Conservation (phyloP, 2,113 vertebrate species). For the Poeciliopsis prolifica region DNA sequence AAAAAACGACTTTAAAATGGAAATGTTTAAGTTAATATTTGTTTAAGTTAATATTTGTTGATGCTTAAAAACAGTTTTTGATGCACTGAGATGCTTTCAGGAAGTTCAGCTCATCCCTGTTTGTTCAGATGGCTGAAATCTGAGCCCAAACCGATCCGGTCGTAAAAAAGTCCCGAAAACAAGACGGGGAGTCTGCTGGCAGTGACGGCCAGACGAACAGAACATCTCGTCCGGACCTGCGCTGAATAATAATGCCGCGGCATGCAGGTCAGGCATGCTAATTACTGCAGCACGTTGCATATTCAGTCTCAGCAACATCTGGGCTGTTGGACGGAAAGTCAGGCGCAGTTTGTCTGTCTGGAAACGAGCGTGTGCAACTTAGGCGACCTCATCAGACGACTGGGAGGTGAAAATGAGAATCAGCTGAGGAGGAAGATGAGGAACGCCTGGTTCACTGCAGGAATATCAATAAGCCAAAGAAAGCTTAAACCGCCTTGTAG, state of each 20-base stretch:
- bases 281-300: constrained; percentile 25
- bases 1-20: neutral
- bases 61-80: neutral
- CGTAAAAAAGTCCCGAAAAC: neutral
- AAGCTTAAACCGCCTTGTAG: neutral
- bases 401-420: constrained; percentile 1
- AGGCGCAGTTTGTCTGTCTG: constrained; percentile 1
- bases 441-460: constrained; percentile 17
- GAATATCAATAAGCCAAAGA: constrained; percentile 38
- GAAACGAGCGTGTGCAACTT: neutral
- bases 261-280: constrained; percentile 45
- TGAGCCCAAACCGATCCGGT: neutral
- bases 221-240: constrained; percentile 43
- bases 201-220: constrained; percentile 26
- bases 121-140: neutral
- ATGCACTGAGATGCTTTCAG: neutral
- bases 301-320: constrained; percentile 42
- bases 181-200: constrained; percentile 16
- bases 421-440: constrained; percentile 28
- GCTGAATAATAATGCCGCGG: constrained; percentile 56
- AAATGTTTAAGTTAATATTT: neutral
- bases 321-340: constrained; percentile 19
- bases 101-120: neutral
- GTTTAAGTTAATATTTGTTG: too few species aligned
- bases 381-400: constrained; percentile 36